Evolutionary conservation across 2,888 invertebrate genomes (phyloP).

Genomic region (Andrena flavipes): DNA sequence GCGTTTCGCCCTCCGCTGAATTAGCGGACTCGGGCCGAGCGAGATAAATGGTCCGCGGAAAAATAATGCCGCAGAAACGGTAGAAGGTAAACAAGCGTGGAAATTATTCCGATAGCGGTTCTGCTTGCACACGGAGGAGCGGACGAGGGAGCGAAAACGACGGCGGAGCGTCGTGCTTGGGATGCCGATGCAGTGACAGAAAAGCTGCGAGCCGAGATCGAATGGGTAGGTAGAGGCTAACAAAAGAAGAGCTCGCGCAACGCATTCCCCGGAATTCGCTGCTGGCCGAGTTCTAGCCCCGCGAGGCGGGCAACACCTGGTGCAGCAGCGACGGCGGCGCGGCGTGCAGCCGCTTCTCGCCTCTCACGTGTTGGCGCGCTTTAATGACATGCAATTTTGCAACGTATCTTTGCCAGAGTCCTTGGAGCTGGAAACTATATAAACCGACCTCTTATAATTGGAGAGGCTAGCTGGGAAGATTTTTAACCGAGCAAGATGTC

Average conservation of each 20-base stretch:
- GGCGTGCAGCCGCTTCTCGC: conserved; percentile 65
- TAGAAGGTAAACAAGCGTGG: conserved; percentile 64
- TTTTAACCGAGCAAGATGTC: conserved; percentile 79
- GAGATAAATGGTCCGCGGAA: background rate
- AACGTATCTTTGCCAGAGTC: conserved; percentile 80
- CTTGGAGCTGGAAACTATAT: conserved; percentile 84
- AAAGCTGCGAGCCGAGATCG: conserved; percentile 33
- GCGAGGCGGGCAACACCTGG: conserved; percentile 20
- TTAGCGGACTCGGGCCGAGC: background rate
- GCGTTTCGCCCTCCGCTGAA: background rate
- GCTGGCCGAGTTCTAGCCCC: conserved; percentile 30
- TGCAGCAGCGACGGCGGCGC: conserved; percentile 14
- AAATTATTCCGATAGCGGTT: conserved; percentile 54
- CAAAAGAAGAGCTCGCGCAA: conserved; percentile 54
- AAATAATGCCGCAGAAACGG: conserved; percentile 8
- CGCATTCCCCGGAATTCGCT: conserved; percentile 42
- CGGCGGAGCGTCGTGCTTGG: conserved; percentile 32
- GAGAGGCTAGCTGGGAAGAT: conserved; percentile 76
- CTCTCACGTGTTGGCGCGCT: conserved; percentile 76
- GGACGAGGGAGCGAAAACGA: conserved; percentile 22
- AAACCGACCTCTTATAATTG: conserved; percentile 82
- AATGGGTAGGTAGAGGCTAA: background rate
- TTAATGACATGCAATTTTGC: conserved; percentile 84
- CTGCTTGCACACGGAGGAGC: conserved; percentile 17
- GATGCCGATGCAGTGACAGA: conserved; percentile 66